Evolutionary conservation across 2,888 invertebrate species (phyloP).

Genomic region (Thelaira solivaga): DNA sequence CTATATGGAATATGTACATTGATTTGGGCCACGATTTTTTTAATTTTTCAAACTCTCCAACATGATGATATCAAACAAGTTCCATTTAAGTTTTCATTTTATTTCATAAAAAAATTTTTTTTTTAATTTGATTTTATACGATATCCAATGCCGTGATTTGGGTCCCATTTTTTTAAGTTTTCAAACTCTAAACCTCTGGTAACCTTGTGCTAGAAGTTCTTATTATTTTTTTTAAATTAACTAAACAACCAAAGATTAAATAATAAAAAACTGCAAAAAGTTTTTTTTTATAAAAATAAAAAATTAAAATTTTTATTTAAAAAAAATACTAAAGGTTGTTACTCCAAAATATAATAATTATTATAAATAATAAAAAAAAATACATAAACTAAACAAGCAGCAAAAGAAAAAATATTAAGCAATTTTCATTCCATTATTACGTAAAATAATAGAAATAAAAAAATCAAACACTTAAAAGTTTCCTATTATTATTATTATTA

Average conservation of each 20-base stretch:
- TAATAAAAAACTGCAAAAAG: slow-evolving; percentile 3
- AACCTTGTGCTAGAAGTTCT: no score
- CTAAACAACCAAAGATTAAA: slow-evolving; percentile 60
- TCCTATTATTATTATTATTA: slow-evolving; percentile 55
- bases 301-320: slow-evolving; percentile 19
- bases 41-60: no score
- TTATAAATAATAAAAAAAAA: slow-evolving; percentile 21
- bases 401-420: slow-evolving; percentile 16
- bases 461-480: slow-evolving; percentile 42
- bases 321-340: slow-evolving; percentile 54
- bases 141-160: slow-evolving; percentile 1
- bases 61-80: no score
- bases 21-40: no score
- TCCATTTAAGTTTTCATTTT: no score
- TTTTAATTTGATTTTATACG: no score
- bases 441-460: slow-evolving; percentile 11
- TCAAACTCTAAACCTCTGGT: not conserved
- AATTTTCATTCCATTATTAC: slow-evolving; percentile 36
- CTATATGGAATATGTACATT: no score
- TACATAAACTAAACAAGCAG: not conserved
- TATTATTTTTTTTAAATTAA: not conserved
- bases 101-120: no score
- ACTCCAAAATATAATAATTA: slow-evolving; percentile 41
- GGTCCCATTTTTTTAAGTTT: not conserved
- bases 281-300: slow-evolving; percentile 6